Percentiles rank a stretch among this genome's conserved stretches.
Evolutionary conservation across 2,113 vertebrate species (phyloP).

Genomic region (Onychorhynchus coronatus): DNA sequence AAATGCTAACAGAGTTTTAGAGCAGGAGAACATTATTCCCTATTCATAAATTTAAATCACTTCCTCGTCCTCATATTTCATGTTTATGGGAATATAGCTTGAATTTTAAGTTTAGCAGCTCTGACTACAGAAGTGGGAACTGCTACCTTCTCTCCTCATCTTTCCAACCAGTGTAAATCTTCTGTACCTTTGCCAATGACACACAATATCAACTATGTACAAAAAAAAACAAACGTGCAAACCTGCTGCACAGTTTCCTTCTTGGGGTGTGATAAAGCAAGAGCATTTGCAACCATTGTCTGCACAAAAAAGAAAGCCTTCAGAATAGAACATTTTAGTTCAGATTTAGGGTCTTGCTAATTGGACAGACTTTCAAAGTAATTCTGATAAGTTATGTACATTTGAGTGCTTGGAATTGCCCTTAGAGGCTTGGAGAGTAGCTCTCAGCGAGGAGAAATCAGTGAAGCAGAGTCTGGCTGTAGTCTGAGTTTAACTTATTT

Average conservation of each 20-base stretch:
- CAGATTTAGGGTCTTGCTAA: neutral
- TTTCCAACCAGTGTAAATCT: neutral
- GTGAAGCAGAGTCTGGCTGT: neutral
- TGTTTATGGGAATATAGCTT: neutral
- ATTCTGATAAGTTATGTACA: neutral
- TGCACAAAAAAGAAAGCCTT: neutral
- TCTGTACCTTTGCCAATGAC: neutral
- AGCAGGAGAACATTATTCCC: neutral
- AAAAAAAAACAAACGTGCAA: neutral
- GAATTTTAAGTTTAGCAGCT: neutral
- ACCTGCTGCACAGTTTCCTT: neutral
- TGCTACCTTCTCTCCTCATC: neutral
- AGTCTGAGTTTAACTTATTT: neutral
- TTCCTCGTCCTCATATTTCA: neutral
- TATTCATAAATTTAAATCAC: constrained; percentile 16
- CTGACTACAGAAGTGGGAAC: neutral
- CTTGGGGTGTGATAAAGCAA: neutral
- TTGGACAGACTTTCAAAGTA: neutral
- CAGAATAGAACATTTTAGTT: neutral
- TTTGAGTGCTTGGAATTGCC: neutral
- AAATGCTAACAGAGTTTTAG: neutral
- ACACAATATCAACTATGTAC: neutral
- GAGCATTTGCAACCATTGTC: accelerated
- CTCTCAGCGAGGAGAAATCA: neutral
- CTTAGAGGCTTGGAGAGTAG: neutral